Conservation (phyloP, 2,113 vertebrate genomes). For the Terrapene triunguis region DNA sequence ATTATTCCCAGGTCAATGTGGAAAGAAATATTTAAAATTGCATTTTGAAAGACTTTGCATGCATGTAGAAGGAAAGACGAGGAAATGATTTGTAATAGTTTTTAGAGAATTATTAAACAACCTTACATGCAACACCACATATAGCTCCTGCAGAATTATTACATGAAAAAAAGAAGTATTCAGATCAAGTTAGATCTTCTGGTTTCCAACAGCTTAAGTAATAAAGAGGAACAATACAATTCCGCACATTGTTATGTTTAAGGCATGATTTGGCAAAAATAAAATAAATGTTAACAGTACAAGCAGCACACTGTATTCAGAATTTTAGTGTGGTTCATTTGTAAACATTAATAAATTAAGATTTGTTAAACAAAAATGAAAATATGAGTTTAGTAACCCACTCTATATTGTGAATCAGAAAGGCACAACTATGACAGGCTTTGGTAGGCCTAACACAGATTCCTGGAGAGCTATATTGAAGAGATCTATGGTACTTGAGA, state of each 20-base stretch:
- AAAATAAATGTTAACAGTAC: neutral
- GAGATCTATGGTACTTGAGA: neutral
- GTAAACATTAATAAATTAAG: neutral
- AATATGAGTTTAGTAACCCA: neutral
- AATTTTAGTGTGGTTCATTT: neutral
- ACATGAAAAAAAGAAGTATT: neutral
- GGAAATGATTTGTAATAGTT: neutral
- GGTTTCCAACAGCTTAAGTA: neutral
- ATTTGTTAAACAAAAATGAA: neutral
- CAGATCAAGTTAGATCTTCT: neutral
- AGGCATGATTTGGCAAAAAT: neutral
- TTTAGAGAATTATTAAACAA: neutral
- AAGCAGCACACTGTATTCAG: accelerated
- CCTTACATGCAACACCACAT: neutral
- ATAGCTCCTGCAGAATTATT: neutral
- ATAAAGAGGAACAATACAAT: neutral
- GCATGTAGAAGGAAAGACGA: neutral
- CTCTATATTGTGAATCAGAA: neutral
- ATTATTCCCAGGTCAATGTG: neutral
- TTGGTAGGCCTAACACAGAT: neutral
- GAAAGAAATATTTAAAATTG: neutral
- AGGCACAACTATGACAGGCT: neutral
- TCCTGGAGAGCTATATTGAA: neutral
- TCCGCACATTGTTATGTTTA: neutral
- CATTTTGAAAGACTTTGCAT: neutral